Evolutionary conservation across 2,113 vertebrate genomes (phyloP).

Genomic region (Datnioides undecimradiatus): DNA sequence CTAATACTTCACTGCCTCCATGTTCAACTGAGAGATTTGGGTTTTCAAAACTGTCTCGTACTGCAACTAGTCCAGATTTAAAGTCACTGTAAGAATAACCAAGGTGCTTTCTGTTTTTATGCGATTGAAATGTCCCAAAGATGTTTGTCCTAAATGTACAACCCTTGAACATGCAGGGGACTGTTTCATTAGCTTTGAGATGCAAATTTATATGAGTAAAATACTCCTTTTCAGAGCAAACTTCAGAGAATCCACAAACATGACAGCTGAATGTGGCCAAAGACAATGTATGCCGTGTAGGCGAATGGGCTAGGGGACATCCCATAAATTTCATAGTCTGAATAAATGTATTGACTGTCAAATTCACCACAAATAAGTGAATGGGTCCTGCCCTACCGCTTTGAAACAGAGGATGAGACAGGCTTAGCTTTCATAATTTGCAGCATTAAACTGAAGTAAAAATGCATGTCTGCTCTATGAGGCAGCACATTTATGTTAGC

Average conservation of each 20-base stretch:
- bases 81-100: conserved; percentile 25
- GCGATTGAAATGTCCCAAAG: conserved; percentile 15
- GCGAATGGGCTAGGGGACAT: too few species aligned
- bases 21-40: background rate
- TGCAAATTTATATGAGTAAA: conserved; percentile 26
- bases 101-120: conserved; percentile 15
- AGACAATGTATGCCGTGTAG: background rate
- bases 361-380: too few species aligned
- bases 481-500: too few species aligned
- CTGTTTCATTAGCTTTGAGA: conserved; percentile 23
- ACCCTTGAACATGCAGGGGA: background rate
- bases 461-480: too few species aligned
- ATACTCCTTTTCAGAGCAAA: conserved; percentile 16
- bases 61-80: background rate
- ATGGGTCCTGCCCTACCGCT: too few species aligned
- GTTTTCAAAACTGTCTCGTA: background rate
- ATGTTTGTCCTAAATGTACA: conserved; percentile 28
- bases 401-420: too few species aligned
- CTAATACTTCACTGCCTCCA: background rate
- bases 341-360: too few species aligned
- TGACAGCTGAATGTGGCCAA: background rate
- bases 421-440: too few species aligned
- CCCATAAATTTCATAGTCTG: too few species aligned
- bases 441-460: too few species aligned
- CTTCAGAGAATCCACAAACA: conserved; percentile 23